Conservation (phyloP, 2,888 invertebrate genomes). For the Willowsia nigromaculata region DNA sequence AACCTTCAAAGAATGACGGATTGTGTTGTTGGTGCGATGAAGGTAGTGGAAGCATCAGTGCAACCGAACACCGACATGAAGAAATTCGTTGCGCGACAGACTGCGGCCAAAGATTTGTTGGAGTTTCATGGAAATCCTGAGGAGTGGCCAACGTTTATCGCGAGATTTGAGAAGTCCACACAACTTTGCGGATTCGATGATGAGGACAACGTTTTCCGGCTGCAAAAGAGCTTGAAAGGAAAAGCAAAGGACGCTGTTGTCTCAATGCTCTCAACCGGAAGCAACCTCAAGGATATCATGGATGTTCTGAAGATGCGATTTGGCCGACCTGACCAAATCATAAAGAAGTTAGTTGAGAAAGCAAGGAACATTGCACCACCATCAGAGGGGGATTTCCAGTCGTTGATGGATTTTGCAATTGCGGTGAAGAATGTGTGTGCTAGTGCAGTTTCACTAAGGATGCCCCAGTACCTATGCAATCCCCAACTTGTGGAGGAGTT, state of each 20-base stretch:
- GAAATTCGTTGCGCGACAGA: too few species aligned
- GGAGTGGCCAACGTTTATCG: slow-evolving; percentile 43
- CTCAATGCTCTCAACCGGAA: background rate
- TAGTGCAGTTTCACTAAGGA: background rate
- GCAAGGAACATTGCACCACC: background rate
- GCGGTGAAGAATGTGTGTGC: background rate
- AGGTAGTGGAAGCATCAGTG: too few species aligned
- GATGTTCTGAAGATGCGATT: background rate
- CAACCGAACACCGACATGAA: slow-evolving; percentile 24
- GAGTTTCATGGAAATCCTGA: background rate
- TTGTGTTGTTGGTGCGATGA: too few species aligned
- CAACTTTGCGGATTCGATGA: too few species aligned
- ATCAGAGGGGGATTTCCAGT: background rate
- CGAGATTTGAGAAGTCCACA: too few species aligned
- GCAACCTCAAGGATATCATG: background rate
- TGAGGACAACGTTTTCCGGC: too few species aligned
- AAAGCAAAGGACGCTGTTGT: slow-evolving; percentile 19
- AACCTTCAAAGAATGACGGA: too few species aligned
- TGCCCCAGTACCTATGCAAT: background rate
- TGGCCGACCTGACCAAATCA: background rate
- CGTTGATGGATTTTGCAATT: background rate
- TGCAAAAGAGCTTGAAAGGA: slow-evolving; percentile 9
- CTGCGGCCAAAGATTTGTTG: slow-evolving; percentile 25
- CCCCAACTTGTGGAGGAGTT: background rate
- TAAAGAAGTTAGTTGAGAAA: background rate